Evolutionary conservation across 1,140 invertebrate genomes (phyloP).

Genomic region (Diachasmimorpha longicaudata): DNA sequence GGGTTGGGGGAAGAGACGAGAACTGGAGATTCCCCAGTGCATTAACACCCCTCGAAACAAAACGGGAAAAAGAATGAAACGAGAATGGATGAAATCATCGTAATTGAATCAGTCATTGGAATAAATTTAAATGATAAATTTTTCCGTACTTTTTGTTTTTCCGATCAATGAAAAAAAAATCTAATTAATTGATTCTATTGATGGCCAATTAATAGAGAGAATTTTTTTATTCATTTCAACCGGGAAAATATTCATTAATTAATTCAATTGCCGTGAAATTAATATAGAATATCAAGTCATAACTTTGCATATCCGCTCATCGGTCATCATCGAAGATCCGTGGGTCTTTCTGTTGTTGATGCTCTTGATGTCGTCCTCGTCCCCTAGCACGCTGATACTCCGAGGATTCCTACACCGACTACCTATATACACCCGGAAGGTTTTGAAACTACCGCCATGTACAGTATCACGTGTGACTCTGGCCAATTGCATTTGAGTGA

Average conservation of each 20-base stretch:
- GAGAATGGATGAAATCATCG: background rate
- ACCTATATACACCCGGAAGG: background rate
- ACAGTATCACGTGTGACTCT: constrained; percentile 39
- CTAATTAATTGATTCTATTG: background rate
- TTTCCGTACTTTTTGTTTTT: background rate
- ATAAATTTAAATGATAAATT: background rate
- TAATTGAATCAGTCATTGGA: background rate
- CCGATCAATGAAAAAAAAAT: background rate
- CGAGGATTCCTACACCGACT: background rate
- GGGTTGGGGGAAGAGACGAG: constrained; percentile 21
- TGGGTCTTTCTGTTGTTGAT: too few species aligned
- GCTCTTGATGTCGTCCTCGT: too few species aligned
- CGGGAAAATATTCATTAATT: too few species aligned
- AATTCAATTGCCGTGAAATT: background rate
- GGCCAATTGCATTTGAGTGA: constrained; percentile 45
- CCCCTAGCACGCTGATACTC: too few species aligned
- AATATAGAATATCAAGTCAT: background rate
- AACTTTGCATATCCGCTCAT: background rate
- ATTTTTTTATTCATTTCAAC: too few species aligned
- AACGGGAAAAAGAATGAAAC: background rate
- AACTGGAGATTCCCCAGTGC: constrained; percentile 1
- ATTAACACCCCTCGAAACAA: constrained; percentile 8
- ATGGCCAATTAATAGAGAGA: too few species aligned
- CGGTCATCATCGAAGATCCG: background rate
- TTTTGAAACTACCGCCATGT: constrained; percentile 25